phyloP scores from a whole-genome alignment of 2,888 invertebrate species.

The Heliothis peltigera region DNA sequence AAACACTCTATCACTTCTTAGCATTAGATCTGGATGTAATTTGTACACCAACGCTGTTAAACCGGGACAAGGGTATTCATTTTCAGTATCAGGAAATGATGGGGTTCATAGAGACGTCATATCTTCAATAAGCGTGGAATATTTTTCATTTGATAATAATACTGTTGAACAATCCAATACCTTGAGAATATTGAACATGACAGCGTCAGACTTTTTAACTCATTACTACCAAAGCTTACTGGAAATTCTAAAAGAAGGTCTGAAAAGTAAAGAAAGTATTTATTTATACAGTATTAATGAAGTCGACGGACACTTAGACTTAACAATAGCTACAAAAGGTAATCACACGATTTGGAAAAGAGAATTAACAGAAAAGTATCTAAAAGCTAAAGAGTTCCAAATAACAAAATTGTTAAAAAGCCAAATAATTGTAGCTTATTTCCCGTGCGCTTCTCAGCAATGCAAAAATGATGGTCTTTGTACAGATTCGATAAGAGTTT shows the following conservation, averaged over 20 bases:
- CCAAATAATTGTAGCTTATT: constrained; percentile 92
- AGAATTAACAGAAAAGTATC: constrained; percentile 91
- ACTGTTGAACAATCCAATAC: constrained; percentile 96
- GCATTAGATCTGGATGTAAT: constrained; percentile 94
- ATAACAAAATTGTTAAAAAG: constrained; percentile 91
- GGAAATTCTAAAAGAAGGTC: constrained; percentile 92
- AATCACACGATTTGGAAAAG: constrained; percentile 91
- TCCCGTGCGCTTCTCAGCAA: constrained; percentile 92
- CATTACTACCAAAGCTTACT: constrained; percentile 93
- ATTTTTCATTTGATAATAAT: constrained; percentile 93
- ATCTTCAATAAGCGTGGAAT: constrained; percentile 96
- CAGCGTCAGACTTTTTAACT: constrained; percentile 93
- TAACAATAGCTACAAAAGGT: constrained; percentile 92
- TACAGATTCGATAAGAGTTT: constrained; percentile 92
- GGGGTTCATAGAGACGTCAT: constrained; percentile 96
- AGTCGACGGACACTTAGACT: constrained; percentile 91
- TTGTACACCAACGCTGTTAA: constrained; percentile 93
- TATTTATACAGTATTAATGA: constrained; percentile 94
- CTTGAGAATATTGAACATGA: constrained; percentile 93
- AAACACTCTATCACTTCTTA: constrained; percentile 90
- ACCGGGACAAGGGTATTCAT: constrained; percentile 93
- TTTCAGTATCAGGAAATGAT: constrained; percentile 96
- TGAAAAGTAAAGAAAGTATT: constrained; percentile 91
- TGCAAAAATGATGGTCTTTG: constrained; percentile 95
- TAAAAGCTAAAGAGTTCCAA: constrained; percentile 91